Percentiles rank a stretch among this genome's conserved stretches.
Conservation (phyloP, 1,140 invertebrate species). For the Acyrthosiphon pisum region DNA sequence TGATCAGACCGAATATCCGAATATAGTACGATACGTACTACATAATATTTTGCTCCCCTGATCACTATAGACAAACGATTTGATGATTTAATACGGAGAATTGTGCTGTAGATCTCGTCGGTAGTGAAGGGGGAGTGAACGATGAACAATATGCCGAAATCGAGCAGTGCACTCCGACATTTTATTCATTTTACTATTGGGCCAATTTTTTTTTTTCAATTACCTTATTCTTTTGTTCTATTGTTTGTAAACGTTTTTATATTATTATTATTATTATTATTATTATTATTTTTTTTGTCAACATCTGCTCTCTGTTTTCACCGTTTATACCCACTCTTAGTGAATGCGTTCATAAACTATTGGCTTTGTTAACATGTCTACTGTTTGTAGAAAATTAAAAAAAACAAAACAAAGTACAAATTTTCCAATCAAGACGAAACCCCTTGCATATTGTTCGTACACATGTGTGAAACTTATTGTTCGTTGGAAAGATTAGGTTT, state of each 20-base stretch:
- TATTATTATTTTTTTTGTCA: background rate
- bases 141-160: background rate
- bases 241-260: background rate
- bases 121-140: background rate
- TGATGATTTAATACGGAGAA: background rate
- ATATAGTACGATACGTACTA: background rate
- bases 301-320: background rate
- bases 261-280: too few species aligned
- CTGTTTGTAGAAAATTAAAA: background rate
- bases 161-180: background rate
- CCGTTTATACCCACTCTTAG: background rate
- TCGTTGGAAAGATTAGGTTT: background rate
- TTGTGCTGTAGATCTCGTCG: background rate
- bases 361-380: background rate
- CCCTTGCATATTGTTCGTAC: background rate
- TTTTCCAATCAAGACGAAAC: background rate
- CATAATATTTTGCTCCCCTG: background rate
- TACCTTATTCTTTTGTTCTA: background rate
- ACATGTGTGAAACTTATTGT: background rate
- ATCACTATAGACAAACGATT: background rate
- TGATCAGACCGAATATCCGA: background rate
- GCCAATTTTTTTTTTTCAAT: background rate
- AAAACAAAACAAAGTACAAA: background rate
- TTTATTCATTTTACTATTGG: background rate
- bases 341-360: background rate